Percentiles rank a stretch among this genome's conserved stretches.
Evolutionary conservation across 2,113 vertebrate genomes (phyloP).

Genomic region (Embiotoca jacksoni): DNA sequence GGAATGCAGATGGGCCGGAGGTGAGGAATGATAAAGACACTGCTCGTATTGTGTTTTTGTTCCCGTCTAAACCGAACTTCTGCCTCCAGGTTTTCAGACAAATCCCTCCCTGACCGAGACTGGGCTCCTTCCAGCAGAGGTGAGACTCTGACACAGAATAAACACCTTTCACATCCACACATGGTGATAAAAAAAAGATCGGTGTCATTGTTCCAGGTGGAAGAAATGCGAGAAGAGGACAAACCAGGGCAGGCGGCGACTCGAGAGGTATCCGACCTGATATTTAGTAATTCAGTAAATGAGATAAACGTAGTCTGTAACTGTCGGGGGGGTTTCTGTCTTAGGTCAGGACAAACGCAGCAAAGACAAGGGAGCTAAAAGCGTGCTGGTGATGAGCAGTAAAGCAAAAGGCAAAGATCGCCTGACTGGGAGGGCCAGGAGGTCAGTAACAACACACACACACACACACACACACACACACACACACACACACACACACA

Average conservation of each 20-base stretch:
- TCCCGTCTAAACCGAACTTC: conserved; percentile 35
- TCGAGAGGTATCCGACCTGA: conserved; percentile 80
- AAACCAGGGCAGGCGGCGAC: conserved; percentile 75
- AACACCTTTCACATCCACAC: neutral
- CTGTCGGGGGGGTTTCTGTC: conserved; percentile 51
- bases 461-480: too few species aligned
- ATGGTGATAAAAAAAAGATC: neutral
- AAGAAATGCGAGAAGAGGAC: conserved; percentile 84
- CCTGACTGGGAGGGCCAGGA: conserved; percentile 94
- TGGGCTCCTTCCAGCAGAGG: conserved; percentile 77
- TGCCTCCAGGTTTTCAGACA: conserved; percentile 82
- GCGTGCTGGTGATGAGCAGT: conserved; percentile 85
- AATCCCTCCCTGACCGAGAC: conserved; percentile 76
- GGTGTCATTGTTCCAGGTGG: conserved; percentile 78
- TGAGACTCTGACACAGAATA: conserved; percentile 54
- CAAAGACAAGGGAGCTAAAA: conserved; percentile 81
- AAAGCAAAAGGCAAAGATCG: conserved; percentile 94
- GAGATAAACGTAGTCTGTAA: neutral
- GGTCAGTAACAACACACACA: conserved; percentile 80
- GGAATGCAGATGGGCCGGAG: conserved; percentile 1
- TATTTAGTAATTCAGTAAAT: neutral
- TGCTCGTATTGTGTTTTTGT: conserved; percentile 9
- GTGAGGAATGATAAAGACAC: neutral
- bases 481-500: too few species aligned
- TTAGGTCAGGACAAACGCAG: conserved; percentile 84